phyloP scores from a whole-genome alignment of 2,797 vertebrate species.

The Threskiornis aethiopicus region DNA sequence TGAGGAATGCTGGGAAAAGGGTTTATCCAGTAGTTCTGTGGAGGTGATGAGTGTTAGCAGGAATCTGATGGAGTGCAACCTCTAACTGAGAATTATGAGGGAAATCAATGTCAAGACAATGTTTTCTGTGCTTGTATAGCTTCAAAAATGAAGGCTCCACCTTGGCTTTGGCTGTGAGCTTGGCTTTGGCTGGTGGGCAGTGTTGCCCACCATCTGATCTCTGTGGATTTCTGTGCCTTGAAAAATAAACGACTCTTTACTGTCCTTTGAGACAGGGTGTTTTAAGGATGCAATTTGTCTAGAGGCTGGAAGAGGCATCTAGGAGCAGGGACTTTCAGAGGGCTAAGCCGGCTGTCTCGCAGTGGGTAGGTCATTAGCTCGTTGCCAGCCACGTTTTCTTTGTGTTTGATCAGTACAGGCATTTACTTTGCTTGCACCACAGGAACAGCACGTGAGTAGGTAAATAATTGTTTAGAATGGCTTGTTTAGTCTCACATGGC shows the following conservation, averaged over 20 bases:
- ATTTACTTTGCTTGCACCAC: background rate
- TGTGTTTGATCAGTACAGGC: background rate
- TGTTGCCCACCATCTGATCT: background rate
- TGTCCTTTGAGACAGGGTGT: background rate
- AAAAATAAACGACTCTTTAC: background rate
- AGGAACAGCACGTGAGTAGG: background rate
- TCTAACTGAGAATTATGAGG: background rate
- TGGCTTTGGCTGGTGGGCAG: background rate
- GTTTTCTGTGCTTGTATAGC: background rate
- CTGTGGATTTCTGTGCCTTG: background rate
- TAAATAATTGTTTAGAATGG: background rate
- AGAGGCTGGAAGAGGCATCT: background rate
- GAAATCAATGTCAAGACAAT: background rate
- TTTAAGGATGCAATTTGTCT: background rate
- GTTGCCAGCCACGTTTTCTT: background rate
- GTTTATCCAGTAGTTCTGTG: background rate
- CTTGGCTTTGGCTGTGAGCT: background rate
- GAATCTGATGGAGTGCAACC: background rate
- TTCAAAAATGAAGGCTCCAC: background rate
- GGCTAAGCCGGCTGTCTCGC: rapidly evolving
- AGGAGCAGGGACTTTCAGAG: background rate
- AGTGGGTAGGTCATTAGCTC: background rate
- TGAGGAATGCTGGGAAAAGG: background rate
- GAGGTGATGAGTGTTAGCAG: background rate
- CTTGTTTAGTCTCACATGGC: background rate